Conservation (phyloP, 2,113 vertebrate genomes). For the Pseudopipra pipra region DNA sequence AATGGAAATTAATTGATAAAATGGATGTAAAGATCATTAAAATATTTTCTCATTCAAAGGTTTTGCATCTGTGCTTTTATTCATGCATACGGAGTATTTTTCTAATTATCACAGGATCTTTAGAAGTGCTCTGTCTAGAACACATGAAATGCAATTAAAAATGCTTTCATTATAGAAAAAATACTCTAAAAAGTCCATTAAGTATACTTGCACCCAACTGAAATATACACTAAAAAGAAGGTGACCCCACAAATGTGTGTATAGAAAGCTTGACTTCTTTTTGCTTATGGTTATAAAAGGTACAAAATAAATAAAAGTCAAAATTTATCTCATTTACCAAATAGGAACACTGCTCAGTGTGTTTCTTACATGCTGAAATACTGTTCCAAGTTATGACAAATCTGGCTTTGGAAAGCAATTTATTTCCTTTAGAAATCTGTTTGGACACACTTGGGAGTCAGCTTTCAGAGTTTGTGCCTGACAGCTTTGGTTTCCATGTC, state of each 20-base stretch:
- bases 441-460: neutral
- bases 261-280: neutral
- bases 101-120: neutral
- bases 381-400: neutral
- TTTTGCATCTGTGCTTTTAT: neutral
- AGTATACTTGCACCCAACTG: neutral
- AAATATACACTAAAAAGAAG: slow-evolving; percentile 16
- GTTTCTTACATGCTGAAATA: neutral
- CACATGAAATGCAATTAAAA: neutral
- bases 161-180: neutral
- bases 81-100: neutral
- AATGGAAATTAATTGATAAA: slow-evolving; percentile 20
- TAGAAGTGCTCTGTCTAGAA: neutral
- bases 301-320: neutral
- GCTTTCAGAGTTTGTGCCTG: neutral
- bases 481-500: neutral
- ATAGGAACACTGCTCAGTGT: neutral
- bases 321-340: neutral
- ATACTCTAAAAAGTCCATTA: neutral
- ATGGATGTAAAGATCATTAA: neutral
- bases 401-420: neutral
- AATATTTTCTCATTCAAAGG: neutral
- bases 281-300: neutral
- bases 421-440: neutral
- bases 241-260: neutral